Evolutionary conservation across 2,888 invertebrate genomes (phyloP).

Genomic region (Arrhopalites spinosus): DNA sequence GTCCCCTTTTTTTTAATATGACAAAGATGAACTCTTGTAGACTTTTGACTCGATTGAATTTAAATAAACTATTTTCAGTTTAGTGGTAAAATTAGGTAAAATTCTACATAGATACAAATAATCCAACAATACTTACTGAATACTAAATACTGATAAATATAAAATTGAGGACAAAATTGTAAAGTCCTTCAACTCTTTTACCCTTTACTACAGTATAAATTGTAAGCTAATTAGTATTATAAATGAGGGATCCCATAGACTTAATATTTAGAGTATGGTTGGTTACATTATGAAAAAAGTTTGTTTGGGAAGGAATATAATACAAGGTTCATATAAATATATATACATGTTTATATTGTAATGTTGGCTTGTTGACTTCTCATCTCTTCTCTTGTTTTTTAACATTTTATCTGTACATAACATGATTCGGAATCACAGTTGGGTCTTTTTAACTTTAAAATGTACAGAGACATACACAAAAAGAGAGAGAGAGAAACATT

Average conservation of each 20-base stretch:
- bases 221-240: not conserved
- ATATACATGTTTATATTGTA: not conserved
- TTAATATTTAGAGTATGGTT: not conserved
- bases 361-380: not conserved
- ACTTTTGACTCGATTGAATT: not conserved
- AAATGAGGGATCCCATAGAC: not conserved
- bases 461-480: not conserved
- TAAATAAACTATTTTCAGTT: not conserved
- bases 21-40: not conserved
- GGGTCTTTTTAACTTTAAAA: not conserved
- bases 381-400: not conserved
- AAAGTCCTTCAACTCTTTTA: too few species aligned
- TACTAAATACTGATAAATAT: not conserved
- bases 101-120: not conserved
- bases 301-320: not conserved
- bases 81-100: not conserved
- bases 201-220: not conserved
- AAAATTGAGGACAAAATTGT: too few species aligned
- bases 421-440: too few species aligned
- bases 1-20: not conserved
- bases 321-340: not conserved
- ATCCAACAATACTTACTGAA: not conserved
- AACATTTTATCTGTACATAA: not conserved
- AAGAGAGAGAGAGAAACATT: not conserved
- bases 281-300: not conserved